These are phyloP conservation scores for Glaucomys volans DNA, from an alignment of 2,113 vertebrate species.

Conservation along the genomic window DNA sequence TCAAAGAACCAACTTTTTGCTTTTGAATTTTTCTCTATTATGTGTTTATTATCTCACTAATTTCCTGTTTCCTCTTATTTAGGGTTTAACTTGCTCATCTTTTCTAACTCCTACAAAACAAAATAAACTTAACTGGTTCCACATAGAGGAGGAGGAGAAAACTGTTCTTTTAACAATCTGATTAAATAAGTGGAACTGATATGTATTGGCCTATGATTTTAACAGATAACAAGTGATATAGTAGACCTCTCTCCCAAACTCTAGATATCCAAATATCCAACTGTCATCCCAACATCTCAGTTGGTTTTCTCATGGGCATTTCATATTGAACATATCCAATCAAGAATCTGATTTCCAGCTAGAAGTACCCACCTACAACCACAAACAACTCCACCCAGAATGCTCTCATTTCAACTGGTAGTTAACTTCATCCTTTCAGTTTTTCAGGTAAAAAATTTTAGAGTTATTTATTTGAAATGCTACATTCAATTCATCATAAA, in stretches of 20 bases:
- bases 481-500: no score
- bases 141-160: neutral
- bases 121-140: neutral
- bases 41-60: constrained; percentile 8
- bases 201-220: neutral
- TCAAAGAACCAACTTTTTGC: constrained; percentile 43
- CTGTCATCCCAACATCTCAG: neutral
- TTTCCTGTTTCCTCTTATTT: constrained; percentile 35
- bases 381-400: neutral
- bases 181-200: neutral
- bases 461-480: no score
- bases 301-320: neutral
- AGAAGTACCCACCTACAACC: neutral
- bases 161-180: neutral
- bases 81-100: no score
- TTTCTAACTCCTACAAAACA: constrained; percentile 35
- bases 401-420: neutral
- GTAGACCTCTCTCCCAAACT: neutral
- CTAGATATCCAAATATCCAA: neutral
- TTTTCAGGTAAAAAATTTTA: neutral
- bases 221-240: neutral
- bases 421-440: neutral
- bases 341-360: neutral
- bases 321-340: neutral
- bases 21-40: neutral